Percentiles rank a stretch among this genome's conserved stretches.
Conservation (phyloP, 2,888 invertebrate species). For the Scaptomyza caliginosa region DNA sequence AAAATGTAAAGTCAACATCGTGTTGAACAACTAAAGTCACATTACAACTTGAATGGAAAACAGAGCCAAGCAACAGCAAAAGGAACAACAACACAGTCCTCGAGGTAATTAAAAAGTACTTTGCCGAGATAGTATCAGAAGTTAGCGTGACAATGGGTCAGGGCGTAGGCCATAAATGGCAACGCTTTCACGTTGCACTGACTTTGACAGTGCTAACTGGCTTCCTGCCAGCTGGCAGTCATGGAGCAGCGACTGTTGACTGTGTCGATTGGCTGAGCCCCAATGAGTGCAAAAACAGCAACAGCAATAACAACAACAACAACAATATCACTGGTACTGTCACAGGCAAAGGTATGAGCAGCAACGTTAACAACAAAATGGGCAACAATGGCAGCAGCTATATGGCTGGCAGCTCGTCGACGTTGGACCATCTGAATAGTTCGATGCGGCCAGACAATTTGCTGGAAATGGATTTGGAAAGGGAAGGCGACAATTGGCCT, state of each 20-base stretch:
- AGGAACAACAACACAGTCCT: background rate
- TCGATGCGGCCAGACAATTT: slow-evolving; percentile 71
- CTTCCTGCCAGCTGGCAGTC: slow-evolving; percentile 36
- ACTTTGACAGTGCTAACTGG: slow-evolving; percentile 52
- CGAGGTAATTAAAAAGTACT: slow-evolving; percentile 35
- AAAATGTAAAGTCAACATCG: slow-evolving; percentile 27
- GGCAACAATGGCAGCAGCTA: slow-evolving; percentile 33
- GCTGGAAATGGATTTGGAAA: slow-evolving; percentile 82
- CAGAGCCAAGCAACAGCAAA: slow-evolving; percentile 9
- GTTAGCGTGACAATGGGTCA: slow-evolving; percentile 40
- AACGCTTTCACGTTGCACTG: slow-evolving; percentile 34
- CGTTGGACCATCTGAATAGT: slow-evolving; percentile 37
- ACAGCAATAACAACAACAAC: too few relatives aligned
- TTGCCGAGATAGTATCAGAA: slow-evolving; percentile 24
- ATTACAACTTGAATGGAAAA: slow-evolving; percentile 10
- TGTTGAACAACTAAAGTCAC: slow-evolving; percentile 1
- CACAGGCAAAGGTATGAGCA: slow-evolving; percentile 22
- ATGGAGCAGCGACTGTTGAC: slow-evolving; percentile 28
- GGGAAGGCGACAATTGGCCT: slow-evolving; percentile 85
- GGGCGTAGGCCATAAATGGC: slow-evolving; percentile 2
- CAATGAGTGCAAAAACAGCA: slow-evolving; percentile 56
- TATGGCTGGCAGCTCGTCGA: slow-evolving; percentile 7
- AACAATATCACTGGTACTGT: slow-evolving; percentile 27
- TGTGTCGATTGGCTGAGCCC: slow-evolving; percentile 63
- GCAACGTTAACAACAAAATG: slow-evolving; percentile 27